Conservation (phyloP, 1,140 invertebrate species). For the Maconellicoccus hirsutus region DNA sequence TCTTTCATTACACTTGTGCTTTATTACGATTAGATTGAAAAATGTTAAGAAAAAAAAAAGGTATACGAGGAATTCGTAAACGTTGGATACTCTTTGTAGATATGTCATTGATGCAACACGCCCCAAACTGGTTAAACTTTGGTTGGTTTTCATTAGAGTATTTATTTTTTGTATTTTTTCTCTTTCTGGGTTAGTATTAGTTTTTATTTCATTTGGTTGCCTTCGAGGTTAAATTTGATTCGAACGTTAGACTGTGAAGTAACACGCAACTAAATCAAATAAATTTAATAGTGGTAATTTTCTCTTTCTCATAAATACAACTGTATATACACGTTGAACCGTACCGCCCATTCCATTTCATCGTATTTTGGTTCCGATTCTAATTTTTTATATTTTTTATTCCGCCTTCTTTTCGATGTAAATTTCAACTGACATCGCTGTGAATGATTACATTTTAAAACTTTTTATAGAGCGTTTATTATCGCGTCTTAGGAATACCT, state of each 20-base stretch:
- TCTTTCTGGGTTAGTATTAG: background rate
- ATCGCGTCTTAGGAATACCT: background rate
- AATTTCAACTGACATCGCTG: background rate
- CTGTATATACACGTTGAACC: background rate
- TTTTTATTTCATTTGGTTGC: conserved; percentile 9
- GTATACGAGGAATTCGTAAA: too few relatives aligned
- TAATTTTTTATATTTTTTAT: conserved; percentile 17
- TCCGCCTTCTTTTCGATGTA: conserved; percentile 21
- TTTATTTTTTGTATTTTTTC: too few relatives aligned
- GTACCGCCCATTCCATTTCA: conserved; percentile 19
- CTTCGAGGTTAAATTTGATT: conserved; percentile 17
- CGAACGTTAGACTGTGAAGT: background rate
- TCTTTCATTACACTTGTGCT: too few relatives aligned
- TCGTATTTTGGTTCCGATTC: conserved; percentile 17
- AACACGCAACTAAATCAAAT: conserved; percentile 20
- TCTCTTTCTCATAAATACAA: conserved; percentile 20
- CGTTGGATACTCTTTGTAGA: too few relatives aligned
- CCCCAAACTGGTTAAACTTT: too few relatives aligned
- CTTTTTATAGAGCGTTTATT: background rate
- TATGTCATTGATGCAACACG: too few relatives aligned
- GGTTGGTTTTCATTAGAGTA: too few relatives aligned
- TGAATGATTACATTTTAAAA: conserved; percentile 11
- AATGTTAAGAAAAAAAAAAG: too few relatives aligned
- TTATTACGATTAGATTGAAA: too few relatives aligned
- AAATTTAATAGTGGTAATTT: conserved; percentile 11